Percentiles rank a stretch among this genome's conserved stretches.
phyloP scores from a whole-genome alignment of 1,140 invertebrate genomes.

The Hesperophylax magnus region DNA sequence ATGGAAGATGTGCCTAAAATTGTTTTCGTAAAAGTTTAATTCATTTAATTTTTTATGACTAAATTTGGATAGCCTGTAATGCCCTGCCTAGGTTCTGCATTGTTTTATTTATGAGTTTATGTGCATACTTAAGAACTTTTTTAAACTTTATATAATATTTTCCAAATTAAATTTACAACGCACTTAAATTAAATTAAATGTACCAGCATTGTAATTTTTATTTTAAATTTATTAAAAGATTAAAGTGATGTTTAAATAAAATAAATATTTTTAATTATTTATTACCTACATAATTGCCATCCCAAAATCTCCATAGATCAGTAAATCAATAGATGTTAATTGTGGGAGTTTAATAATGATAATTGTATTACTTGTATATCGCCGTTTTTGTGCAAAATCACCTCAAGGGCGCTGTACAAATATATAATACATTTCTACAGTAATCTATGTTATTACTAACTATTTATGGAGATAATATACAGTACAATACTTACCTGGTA shows the following conservation, averaged over 20 bases:
- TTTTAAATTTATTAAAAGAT: background rate
- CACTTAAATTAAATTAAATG: background rate
- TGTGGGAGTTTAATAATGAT: background rate
- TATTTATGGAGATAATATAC: too few species aligned
- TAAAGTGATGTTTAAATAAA: conserved; percentile 27
- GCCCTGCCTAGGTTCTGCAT: too few species aligned
- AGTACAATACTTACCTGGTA: too few species aligned
- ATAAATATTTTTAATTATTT: background rate
- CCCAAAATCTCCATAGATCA: too few species aligned
- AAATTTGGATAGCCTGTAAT: background rate
- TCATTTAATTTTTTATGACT: background rate
- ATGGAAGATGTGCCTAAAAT: background rate
- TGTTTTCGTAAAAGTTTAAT: background rate
- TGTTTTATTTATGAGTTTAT: background rate
- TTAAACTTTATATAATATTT: background rate
- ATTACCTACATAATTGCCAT: background rate
- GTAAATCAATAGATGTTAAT: too few species aligned
- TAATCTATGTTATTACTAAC: too few species aligned
- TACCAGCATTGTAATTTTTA: conserved; percentile 12
- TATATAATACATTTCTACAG: too few species aligned
- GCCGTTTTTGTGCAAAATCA: too few species aligned
- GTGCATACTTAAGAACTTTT: background rate
- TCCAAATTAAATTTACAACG: background rate
- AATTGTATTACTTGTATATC: too few species aligned
- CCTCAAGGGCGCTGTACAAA: too few species aligned